Percentiles rank a stretch among this genome's conserved stretches.
These are phyloP conservation scores for Spatula versicolor DNA, from an alignment of 2,797 vertebrate species.

Conservation along the genomic window DNA sequence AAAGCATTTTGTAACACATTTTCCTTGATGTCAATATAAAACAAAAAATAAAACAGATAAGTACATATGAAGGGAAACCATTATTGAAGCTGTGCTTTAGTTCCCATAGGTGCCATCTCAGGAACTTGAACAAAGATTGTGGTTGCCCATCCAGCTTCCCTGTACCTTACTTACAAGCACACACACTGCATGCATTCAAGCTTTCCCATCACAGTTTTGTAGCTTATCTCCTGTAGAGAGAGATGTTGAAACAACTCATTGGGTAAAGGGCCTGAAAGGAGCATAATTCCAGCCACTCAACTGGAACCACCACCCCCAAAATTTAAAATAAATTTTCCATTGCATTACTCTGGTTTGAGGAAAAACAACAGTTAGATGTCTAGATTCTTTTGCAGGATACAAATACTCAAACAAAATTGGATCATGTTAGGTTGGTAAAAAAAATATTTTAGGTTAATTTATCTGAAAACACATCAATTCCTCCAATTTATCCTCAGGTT, in stretches of 20 bases:
- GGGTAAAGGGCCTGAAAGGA: not conserved
- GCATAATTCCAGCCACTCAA: not conserved
- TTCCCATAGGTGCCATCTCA: not conserved
- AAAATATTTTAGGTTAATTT: not conserved
- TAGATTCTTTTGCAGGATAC: not conserved
- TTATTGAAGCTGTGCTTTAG: not conserved
- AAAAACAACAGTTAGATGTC: not conserved
- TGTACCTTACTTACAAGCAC: not conserved
- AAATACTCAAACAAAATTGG: not conserved
- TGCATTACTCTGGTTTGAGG: not conserved
- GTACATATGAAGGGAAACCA: not conserved
- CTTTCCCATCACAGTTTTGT: not conserved
- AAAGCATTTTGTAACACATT: not conserved
- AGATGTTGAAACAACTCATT: not conserved
- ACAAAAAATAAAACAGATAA: not conserved
- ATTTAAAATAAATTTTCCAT: not conserved
- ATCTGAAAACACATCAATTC: not conserved
- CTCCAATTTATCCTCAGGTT: not conserved
- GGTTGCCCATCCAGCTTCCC: not conserved
- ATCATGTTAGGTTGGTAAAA: not conserved
- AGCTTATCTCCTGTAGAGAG: not conserved
- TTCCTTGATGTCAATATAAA: not conserved
- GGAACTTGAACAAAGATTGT: not conserved
- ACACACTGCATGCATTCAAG: not conserved
- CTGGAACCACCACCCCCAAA: not conserved